Base-by-base conservation (phyloP, 2,888 invertebrate genomes). In the Cephus runcator region DNA sequence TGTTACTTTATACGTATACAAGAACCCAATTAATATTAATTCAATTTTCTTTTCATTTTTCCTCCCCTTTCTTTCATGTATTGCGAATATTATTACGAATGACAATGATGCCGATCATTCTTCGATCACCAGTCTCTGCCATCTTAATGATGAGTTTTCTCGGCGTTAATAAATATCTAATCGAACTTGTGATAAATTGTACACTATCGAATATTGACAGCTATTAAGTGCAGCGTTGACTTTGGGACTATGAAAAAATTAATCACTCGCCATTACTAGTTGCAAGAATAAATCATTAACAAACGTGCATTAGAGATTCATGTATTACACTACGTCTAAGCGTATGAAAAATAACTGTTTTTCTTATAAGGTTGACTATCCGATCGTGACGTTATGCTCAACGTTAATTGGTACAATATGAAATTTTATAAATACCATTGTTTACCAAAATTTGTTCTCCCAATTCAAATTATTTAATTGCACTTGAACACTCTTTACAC, bases 1-100 rank as follows among this genome's bases (percentile, higher is more conserved):
- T 69, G 68, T 77, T 77, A 71, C 56, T 56, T 56, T 56, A 56
- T 56, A 56, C 56, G 56, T 56, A 56, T 56, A 56, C 56, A 56
- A 56, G 23, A 56, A 4, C 56, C 56, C 56, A 23, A 56, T 23
- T 56, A 56, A 15, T 56, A 56, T 56, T 56, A 56, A 56, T 6
- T 56, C 56, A 23, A 56, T 9, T 23, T 56, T 40, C 6, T 15
- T 15, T 40, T 40, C 6, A 6, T 40, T 40, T 40, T 56, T 56
- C 9, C 2, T 23, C 6, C 6, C 2, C 1, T 6, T 15, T 56
- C 23, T 56, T 9, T 23, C 56, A 15, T 56, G 56, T 15, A 23
- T 23, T 56, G 2, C 56, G 56, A 23, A 56, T 56, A 0, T 56
- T 23, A 56, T 56, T 2, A 56, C 1, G 2, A 56, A 56, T 23